phyloP scores from a whole-genome alignment of 2,113 vertebrate species.

The Anas platyrhynchos region DNA sequence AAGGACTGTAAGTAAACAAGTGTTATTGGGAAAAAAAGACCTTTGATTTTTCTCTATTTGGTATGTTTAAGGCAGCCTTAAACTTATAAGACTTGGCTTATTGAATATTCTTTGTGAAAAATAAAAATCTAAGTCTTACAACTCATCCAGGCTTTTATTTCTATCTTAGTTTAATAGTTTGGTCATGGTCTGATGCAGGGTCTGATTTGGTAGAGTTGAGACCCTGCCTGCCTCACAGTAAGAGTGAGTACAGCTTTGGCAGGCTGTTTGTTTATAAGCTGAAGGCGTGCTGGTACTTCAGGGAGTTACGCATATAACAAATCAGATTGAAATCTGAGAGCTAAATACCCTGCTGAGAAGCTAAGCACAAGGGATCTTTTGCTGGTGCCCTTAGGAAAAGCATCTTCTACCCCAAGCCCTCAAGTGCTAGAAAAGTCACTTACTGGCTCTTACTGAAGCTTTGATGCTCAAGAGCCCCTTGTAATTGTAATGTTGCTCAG shows the following conservation, averaged over 20 bases:
- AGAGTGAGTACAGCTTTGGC: neutral
- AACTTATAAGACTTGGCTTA: neutral
- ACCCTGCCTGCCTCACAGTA: neutral
- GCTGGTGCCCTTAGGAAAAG: neutral
- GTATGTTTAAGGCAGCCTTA: neutral
- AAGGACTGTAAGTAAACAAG: neutral
- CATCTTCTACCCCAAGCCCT: neutral
- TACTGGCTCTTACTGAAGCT: neutral
- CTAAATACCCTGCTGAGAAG: neutral
- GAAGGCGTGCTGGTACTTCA: neutral
- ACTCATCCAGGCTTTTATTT: neutral
- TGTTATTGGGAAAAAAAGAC: neutral
- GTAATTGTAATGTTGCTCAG: neutral
- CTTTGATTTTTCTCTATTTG: neutral
- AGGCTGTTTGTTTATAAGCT: neutral
- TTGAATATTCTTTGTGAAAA: neutral
- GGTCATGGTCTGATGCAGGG: neutral
- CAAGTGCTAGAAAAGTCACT: neutral
- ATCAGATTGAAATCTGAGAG: neutral
- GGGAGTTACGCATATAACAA: neutral
- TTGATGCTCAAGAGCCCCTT: accelerated
- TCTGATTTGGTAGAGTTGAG: neutral
- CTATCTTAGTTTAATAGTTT: neutral
- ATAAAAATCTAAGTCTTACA: neutral
- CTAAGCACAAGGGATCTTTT: neutral